Base-by-base conservation (phyloP, 2,888 invertebrate genomes). In the Ectemnius cavifrons region DNA sequence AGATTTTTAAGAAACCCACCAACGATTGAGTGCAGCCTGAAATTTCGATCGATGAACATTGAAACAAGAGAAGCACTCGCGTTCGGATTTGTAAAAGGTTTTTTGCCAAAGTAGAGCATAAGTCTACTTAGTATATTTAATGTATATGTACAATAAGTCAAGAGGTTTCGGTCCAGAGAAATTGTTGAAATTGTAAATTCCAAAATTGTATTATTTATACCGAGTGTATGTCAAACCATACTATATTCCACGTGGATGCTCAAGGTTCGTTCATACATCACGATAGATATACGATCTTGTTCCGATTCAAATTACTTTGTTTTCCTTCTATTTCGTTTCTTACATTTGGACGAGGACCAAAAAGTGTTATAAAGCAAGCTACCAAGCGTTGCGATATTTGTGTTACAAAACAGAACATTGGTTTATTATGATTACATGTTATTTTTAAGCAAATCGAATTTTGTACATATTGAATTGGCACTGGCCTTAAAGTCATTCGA, bases 401-500 rank as follows among this genome's bases (percentile, higher is more conserved):
- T 20, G 28, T 45, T 23, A 62, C 28, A 23, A 57, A 66, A 65
- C 62, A 58, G 57, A 65, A 18, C 49, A 70, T 63, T 63, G 49
- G 75, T 77, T 82, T 70, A 73, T 84, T 82, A 77, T 79, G 79
- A 67, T 67, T 79, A 78, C 69, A 73, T 67, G 72, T 86, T 87
- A 86, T 84, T 84, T 84, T 86, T 84, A 86, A 85, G 83, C 60
- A 75, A 81, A 79, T 83, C 75, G 64, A 87, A 87, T 87, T 85
- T 78, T 88, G 87, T 88, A 88, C 69, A 86, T 88, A 87, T 80
- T 88, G 88, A 88, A 89, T 89, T 89, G 87, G 87, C 87, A 61
- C 80, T 80, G 81, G 75, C 81, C 78, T 78, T 81, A 73, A 76
- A 73, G 69, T 57, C 57, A 52, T 23, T 23, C 58, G 27, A 16